Conservation (phyloP, 2,113 vertebrate species). For the Rhinichthys klamathensis region DNA sequence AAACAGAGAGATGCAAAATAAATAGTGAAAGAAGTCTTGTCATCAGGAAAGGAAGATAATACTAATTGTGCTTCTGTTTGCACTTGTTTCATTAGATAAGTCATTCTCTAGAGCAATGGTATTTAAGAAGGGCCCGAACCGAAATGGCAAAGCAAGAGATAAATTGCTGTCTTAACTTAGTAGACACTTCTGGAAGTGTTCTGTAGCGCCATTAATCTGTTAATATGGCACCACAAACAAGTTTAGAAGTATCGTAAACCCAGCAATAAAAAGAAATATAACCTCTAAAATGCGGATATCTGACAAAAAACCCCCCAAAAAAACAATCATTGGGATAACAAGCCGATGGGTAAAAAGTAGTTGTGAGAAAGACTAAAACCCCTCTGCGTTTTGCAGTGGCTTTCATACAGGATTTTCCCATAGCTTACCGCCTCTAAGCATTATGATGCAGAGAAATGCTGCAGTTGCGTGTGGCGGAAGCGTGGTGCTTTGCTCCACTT, state of each 20-base stretch:
- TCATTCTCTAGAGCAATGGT: neutral
- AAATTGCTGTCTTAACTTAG: neutral
- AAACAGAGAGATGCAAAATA: neutral
- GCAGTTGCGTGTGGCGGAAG: constrained; percentile 20
- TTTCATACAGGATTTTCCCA: constrained; percentile 2
- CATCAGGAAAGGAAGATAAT: neutral
- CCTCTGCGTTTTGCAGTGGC: neutral
- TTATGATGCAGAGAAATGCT: constrained; percentile 34
- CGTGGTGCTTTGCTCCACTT: constrained; percentile 31
- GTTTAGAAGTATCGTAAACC: neutral
- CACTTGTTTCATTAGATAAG: neutral
- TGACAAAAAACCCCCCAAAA: neutral
- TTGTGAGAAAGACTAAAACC: constrained; percentile 9
- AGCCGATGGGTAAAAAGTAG: neutral
- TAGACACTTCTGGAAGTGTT: neutral
- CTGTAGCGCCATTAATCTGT: neutral
- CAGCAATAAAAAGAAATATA: neutral
- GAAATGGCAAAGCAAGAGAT: neutral
- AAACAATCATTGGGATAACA: neutral
- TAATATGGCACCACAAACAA: neutral
- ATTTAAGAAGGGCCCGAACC: neutral
- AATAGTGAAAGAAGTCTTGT: constrained; percentile 10
- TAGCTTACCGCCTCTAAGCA: constrained; percentile 9
- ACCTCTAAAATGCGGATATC: neutral
- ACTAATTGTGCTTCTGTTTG: constrained; percentile 6